Evolutionary conservation across 2,797 vertebrate genomes (phyloP), one percentile per base, ranked within the genome.

Genomic region (Protosalanx chinensis): DNA sequence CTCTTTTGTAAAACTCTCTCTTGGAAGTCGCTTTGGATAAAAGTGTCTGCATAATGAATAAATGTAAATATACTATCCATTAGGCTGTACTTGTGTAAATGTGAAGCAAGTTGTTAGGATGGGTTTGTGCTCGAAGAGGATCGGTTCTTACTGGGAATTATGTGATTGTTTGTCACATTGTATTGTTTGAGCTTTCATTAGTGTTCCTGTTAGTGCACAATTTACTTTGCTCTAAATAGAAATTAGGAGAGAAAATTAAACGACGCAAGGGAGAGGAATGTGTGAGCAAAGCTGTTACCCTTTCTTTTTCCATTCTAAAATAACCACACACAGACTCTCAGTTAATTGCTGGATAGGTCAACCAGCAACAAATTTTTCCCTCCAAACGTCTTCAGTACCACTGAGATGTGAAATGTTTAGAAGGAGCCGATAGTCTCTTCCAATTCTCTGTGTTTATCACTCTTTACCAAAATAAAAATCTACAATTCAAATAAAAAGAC

Each of bases 321-420:
- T 56, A 56, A n/a, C 51, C 18, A 56, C 51, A 10, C 15, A 51
- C 49, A n/a, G 18, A 56, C 51, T 16, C 51, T n/a, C 18, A 56
- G 30, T 37, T 68, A 58, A 63, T 12, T 18, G 30, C 16, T 35
- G 15, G 32, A 63, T 35, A 33, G 29, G 16, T 1, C 16, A 7
- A 23, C 58, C 20, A 60, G 58, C 58, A 27, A 27, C 23, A 4
- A 3, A 18, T 16, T 23, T 20, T 8, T 12, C 57, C 35, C 12
- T 72, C 23, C 46, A 66, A 5, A 30, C 23, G 5, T 51, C 35
- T 0, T 32, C 27, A 51, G 66, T 67, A 51, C 37, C 68, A 56
- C 18, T 53, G 76, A 72, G 59, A 61, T 71, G 67, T 70, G 56
- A 3, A 78, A 78, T 72, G 57, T 68, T 62, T 72, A 74, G 81